These are phyloP conservation scores for Hemicordylus capensis DNA, from an alignment of 2,113 vertebrate species.

Conservation along the genomic window DNA sequence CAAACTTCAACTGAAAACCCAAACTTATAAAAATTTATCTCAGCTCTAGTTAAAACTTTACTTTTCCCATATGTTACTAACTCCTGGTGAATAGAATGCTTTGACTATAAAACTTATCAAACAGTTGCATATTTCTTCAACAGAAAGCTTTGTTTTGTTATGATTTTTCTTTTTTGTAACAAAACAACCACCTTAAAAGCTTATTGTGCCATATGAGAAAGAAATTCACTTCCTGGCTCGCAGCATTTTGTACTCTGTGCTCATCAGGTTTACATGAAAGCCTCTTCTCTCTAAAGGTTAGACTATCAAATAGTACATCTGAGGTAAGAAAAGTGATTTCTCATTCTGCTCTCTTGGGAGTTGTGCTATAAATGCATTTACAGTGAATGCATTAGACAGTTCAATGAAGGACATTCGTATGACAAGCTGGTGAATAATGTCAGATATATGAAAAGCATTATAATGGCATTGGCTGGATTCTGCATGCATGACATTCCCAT, in stretches of 20 bases:
- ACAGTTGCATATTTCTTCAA: background rate
- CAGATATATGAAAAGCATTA: conserved; percentile 45
- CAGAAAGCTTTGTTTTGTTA: background rate
- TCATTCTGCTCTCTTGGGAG: conserved; percentile 33
- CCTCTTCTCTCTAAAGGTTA: conserved; percentile 7
- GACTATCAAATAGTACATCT: conserved; percentile 56
- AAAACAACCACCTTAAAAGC: conserved; percentile 18
- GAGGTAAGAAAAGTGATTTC: conserved; percentile 57
- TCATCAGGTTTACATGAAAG: conserved; percentile 48
- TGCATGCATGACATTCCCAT: conserved; percentile 13
- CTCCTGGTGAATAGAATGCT: background rate
- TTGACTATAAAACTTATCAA: conserved; percentile 11
- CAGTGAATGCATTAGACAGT: conserved; percentile 18
- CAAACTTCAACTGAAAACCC: background rate
- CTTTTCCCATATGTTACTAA: background rate
- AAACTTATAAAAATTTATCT: background rate
- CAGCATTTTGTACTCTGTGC: background rate
- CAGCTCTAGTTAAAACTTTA: background rate
- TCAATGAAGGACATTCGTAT: conserved; percentile 45
- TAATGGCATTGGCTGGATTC: conserved; percentile 23
- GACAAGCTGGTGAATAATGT: conserved; percentile 38
- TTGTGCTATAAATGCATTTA: conserved; percentile 53
- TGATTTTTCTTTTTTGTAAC: background rate
- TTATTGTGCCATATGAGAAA: background rate
- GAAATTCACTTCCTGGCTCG: background rate